Conservation (phyloP, 2,797 vertebrate species). For the Harpagifer antarcticus region DNA sequence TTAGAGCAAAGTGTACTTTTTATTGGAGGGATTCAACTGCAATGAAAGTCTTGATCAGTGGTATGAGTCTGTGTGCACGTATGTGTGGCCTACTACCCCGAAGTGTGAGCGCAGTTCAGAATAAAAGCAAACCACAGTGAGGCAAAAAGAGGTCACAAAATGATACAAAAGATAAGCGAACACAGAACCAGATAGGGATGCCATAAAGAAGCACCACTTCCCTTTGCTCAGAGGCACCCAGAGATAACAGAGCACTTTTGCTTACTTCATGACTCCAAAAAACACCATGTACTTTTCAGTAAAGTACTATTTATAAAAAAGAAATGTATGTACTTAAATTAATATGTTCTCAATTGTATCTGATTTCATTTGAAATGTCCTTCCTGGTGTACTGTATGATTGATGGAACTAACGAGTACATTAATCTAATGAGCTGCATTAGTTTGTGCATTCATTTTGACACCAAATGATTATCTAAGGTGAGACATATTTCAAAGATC, state of each 20-base stretch:
- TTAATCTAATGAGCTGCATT: background rate
- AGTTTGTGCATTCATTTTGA: background rate
- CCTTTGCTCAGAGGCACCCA: constrained; percentile 29
- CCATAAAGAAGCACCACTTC: constrained; percentile 36
- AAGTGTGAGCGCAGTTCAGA: constrained; percentile 43
- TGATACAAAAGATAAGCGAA: constrained; percentile 56
- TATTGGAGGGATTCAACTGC: constrained; percentile 51
- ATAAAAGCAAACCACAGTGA: constrained; percentile 55
- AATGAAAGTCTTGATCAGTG: constrained; percentile 37
- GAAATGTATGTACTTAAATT: background rate
- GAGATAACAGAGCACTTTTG: constrained; percentile 28
- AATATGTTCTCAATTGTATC: background rate
- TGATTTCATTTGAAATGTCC: background rate
- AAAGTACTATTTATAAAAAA: background rate
- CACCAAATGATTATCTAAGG: background rate
- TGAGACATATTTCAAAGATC: background rate
- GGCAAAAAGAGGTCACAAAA: constrained; percentile 48
- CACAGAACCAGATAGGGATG: constrained; percentile 29
- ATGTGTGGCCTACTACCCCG: constrained; percentile 21
- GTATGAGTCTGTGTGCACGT: constrained; percentile 3
- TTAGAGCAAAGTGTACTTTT: constrained; percentile 48
- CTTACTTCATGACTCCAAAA: background rate
- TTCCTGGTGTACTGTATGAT: background rate
- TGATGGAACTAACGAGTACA: background rate
- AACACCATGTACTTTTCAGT: background rate